Evolutionary conservation across 2,113 vertebrate genomes (phyloP), one percentile per base, ranked within the genome.

Genomic region (Rana temporaria): DNA sequence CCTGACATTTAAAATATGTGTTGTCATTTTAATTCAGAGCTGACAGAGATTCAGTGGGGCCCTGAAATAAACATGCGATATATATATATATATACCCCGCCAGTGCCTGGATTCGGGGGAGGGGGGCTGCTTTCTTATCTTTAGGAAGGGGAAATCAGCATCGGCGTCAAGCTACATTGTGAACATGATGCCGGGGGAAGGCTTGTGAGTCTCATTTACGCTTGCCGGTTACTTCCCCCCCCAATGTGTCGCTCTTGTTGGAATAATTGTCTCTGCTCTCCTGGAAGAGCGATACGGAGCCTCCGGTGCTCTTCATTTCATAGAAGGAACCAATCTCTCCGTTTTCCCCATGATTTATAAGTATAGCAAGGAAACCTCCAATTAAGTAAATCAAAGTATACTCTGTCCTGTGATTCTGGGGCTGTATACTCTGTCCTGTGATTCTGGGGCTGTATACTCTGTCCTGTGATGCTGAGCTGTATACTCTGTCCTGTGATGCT

Each of bases 1-100:
- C 32, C 56, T 75, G 72, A 75, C 72, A 75, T 62, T 62, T 62
- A 60, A 12, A 75, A 62, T 72, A 57, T 24, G 71, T 73, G 56
- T 75, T 42, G 72, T 62, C 56, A 60, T 42, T 42, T 42, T 42
- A 14, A 75, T 30, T 59, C 8, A 4, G 14, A n/a, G 4, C 56
- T 17, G 56, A 59, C 26, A n/a, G 18, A 60, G 20, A 60, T n/a
- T 57, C 57, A 34, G 38, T 16, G 42, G 9, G 42, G 2, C 24
- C 52, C 52, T 48, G 42, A 48, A 48, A 48, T 32, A 24, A 11
- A 34, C 32, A 15, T 55, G 32, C 20, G 42, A 6, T 12, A 48
- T 60, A n/a, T n/a, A n/a, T n/a, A n/a, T n/a, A n/a, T n/a, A n/a
- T n/a, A 22, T 57, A 18, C 53, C 4, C 70, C 15, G 19, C 1